Evolutionary conservation across 2,888 invertebrate species (phyloP).

Genomic region (Melipona bicolor): DNA sequence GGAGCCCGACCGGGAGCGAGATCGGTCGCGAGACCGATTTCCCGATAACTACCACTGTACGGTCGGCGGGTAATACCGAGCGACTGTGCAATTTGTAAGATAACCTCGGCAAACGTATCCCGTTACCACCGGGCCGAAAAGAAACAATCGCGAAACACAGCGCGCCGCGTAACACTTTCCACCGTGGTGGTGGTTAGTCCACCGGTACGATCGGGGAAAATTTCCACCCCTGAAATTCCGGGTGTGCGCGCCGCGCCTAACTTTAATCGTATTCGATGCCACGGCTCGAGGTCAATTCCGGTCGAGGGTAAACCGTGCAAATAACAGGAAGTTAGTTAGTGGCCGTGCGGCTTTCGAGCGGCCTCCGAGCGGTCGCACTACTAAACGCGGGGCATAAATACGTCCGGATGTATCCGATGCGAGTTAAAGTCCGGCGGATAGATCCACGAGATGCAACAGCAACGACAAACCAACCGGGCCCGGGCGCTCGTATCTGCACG

Average conservation of each 20-base stretch:
- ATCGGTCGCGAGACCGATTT: constrained; percentile 8
- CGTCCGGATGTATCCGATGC: constrained; percentile 53
- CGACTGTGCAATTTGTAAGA: constrained; percentile 19
- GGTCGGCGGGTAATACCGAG: constrained; percentile 5
- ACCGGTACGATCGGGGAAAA: background rate
- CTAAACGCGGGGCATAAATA: constrained; percentile 55
- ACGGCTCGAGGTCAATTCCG: constrained; percentile 35
- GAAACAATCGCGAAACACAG: constrained; percentile 4
- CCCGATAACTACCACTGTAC: background rate
- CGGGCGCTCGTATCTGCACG: background rate
- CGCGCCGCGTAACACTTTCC: background rate
- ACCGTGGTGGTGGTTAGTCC: background rate
- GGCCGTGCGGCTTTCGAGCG: constrained; percentile 41
- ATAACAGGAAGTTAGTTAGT: constrained; percentile 57
- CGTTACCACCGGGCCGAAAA: constrained; percentile 1
- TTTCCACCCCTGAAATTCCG: constrained; percentile 1
- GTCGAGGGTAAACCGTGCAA: constrained; percentile 49
- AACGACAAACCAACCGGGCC: background rate
- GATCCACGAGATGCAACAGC: constrained; percentile 27
- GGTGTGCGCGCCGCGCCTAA: background rate
- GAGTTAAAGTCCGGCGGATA: constrained; percentile 35
- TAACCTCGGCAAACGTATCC: constrained; percentile 22
- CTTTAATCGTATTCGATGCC: constrained; percentile 25
- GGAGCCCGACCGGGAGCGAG: background rate
- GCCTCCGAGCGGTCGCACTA: constrained; percentile 35